Evolutionary conservation across 2,113 vertebrate genomes (phyloP).

Genomic region (Dasyornis broadbenti): DNA sequence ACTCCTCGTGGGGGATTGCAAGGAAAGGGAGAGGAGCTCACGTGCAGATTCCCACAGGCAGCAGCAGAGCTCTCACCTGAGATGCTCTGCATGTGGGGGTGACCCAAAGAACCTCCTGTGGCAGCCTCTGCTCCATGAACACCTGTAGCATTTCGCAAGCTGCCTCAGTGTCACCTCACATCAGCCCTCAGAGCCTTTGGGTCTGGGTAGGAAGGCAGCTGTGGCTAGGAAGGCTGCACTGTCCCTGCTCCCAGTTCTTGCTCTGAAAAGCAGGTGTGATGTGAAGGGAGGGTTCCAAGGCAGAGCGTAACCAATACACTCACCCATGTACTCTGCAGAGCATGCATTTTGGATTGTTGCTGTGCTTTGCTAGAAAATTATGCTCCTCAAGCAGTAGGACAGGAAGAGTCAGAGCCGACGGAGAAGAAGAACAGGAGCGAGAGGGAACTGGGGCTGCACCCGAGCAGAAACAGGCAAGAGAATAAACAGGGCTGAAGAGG

Average conservation of each 20-base stretch:
- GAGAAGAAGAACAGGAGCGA: not conserved
- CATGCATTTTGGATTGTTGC: not conserved
- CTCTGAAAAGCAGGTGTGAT: not conserved
- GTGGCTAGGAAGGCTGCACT: not conserved
- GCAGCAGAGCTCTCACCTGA: not conserved
- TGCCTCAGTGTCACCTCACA: not conserved
- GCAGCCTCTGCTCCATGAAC: not conserved
- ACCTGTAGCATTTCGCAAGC: not conserved
- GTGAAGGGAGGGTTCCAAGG: not conserved
- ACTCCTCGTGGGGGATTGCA: not conserved
- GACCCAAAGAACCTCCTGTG: not conserved
- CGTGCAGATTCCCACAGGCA: fast-evolving
- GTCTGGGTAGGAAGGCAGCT: not conserved
- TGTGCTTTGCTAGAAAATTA: not conserved
- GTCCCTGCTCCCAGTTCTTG: not conserved
- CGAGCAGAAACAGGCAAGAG: not conserved
- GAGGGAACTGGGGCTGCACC: not conserved
- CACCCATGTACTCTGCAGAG: not conserved
- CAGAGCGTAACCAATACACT: not conserved
- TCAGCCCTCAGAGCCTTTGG: not conserved
- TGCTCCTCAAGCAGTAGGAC: not conserved
- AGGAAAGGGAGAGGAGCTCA: not conserved
- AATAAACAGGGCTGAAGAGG: not conserved
- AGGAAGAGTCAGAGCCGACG: not conserved
- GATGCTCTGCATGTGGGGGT: not conserved